These are phyloP conservation scores for Silvanus unidentatus DNA, from an alignment of 2,888 invertebrate species.

Conservation along the genomic window DNA sequence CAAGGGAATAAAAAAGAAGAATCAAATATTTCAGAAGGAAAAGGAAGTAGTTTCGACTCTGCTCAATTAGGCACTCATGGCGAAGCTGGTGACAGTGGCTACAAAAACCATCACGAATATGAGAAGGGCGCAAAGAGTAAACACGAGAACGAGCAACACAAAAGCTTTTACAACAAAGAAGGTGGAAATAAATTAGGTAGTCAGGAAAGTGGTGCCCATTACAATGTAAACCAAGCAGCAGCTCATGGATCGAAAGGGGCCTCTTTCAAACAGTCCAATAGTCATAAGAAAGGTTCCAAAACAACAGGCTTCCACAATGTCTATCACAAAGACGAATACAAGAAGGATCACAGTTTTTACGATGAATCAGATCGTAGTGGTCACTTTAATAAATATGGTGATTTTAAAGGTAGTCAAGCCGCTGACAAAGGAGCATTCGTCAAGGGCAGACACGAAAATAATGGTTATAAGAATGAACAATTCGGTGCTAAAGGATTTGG, in stretches of 20 bases:
- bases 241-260: constrained; percentile 53
- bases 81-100: constrained; percentile 54
- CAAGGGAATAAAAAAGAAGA: too few relatives aligned
- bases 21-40: background rate
- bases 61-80: constrained; percentile 32
- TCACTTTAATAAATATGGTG: constrained; percentile 59
- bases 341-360: constrained; percentile 71
- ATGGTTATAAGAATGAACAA: constrained; percentile 50
- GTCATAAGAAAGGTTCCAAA: constrained; percentile 62
- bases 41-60: background rate
- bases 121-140: constrained; percentile 54
- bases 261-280: constrained; percentile 53
- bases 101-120: constrained; percentile 48
- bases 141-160: constrained; percentile 51
- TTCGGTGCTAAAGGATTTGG: constrained; percentile 54
- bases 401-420: constrained; percentile 51
- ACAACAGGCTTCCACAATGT: constrained; percentile 66
- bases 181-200: constrained; percentile 53
- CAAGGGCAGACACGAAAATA: constrained; percentile 52
- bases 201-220: constrained; percentile 51
- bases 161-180: constrained; percentile 51
- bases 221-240: constrained; percentile 52
- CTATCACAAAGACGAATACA: constrained; percentile 71
- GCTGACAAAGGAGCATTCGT: constrained; percentile 53
- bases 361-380: constrained; percentile 65